Evolutionary conservation across 2,888 invertebrate species (phyloP).

Genomic region (Chironomus tentans): DNA sequence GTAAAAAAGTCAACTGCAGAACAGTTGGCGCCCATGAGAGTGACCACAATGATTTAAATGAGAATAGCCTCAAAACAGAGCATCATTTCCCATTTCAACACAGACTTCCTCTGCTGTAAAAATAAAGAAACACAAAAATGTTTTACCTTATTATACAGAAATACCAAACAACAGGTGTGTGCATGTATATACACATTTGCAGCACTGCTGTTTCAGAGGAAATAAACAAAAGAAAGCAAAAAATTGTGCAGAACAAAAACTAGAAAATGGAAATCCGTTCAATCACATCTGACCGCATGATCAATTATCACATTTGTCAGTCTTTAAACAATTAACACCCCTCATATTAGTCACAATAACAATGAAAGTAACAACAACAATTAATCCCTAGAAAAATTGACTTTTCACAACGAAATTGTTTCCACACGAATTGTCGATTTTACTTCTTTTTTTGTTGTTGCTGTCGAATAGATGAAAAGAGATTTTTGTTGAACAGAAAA

Average conservation of each 20-base stretch:
- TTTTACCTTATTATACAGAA: too few relatives aligned
- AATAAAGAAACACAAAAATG: too few relatives aligned
- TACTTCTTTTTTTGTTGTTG: not conserved
- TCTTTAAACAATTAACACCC: conserved; percentile 24
- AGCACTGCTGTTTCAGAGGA: not conserved
- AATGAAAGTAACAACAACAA: not conserved
- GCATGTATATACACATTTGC: not conserved
- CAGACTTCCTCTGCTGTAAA: too few relatives aligned
- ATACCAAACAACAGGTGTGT: not conserved
- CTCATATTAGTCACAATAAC: not conserved
- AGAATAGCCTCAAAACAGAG: too few relatives aligned
- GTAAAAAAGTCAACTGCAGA: too few relatives aligned
- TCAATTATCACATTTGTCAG: conserved; percentile 22
- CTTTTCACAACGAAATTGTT: not conserved
- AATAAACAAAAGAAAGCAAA: not conserved
- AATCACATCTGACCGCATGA: conserved; percentile 15
- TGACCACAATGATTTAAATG: too few relatives aligned
- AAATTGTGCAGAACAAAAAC: not conserved
- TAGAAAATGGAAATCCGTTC: not conserved
- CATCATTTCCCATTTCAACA: too few relatives aligned
- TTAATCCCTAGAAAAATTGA: not conserved
- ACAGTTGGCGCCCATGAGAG: too few relatives aligned
- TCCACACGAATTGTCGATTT: not conserved
- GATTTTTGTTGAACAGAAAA: not conserved
- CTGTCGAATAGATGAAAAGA: not conserved